These are phyloP conservation scores for Orgyia antiqua DNA, from an alignment of 2,888 invertebrate species.

Conservation along the genomic window DNA sequence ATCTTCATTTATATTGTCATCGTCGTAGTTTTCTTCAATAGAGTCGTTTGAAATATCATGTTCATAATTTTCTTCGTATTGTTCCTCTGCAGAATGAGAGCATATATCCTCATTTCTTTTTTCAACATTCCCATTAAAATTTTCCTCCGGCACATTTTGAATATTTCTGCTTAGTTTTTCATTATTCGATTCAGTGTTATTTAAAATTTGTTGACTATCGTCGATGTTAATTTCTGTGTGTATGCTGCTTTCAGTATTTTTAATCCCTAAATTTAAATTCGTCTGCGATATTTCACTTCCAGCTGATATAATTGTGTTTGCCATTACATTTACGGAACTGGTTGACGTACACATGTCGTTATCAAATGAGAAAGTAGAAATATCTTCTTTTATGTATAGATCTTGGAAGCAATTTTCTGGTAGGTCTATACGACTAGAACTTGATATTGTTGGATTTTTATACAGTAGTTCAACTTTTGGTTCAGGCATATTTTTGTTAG, in stretches of 20 bases:
- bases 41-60: constrained; percentile 45
- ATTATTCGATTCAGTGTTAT: neutral
- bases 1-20: constrained; percentile 21
- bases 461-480: constrained; percentile 54
- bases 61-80: constrained; percentile 49
- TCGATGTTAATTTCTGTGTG: neutral
- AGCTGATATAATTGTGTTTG: too few species aligned
- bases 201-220: neutral
- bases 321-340: too few species aligned
- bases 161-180: neutral
- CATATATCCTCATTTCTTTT: constrained; percentile 27
- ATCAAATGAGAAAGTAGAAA: constrained; percentile 19
- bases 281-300: constrained; percentile 8
- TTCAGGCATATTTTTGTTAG: constrained; percentile 19
- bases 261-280: constrained; percentile 4
- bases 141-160: neutral
- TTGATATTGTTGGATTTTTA: constrained; percentile 55
- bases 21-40: constrained; percentile 38
- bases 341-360: constrained; percentile 23
- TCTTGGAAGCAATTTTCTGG: neutral
- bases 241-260: constrained; percentile 8
- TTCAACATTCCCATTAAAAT: constrained; percentile 9
- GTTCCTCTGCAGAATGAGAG: constrained; percentile 39
- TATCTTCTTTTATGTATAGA: constrained; percentile 26
- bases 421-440: constrained; percentile 24